Base-by-base conservation (phyloP, 2,888 invertebrate species). In the Syritta pipiens region DNA sequence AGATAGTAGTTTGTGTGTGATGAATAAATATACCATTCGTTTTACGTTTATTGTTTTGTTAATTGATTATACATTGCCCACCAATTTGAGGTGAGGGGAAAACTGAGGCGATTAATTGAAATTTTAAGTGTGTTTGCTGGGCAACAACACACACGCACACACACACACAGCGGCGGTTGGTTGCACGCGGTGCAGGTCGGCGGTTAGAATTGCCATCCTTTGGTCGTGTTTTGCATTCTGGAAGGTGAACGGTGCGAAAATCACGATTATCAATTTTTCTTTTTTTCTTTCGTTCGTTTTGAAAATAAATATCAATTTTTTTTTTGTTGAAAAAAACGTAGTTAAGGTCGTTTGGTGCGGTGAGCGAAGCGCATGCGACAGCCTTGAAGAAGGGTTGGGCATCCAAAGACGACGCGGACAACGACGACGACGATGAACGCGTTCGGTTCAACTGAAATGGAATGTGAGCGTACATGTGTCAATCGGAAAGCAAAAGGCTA, bases 21-120 rank as follows among this genome's bases (percentile, higher is more conserved):
- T 79, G 79, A 79, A 74, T 79, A 79, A 79, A 72, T 60, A 77
- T 79, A 60, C 67, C 60, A 79, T 74, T 79, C 67, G 74, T 62
- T 68, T 79, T 79, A 85, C 85, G 85, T 85, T 85, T 85, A 85
- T 86, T 85, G 85, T 86, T 85, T 84, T 85, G 86, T 86, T 85
- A 85, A 85, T 85, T 85, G 85, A 86, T 85, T 85, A 84, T 81
- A 77, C 60, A 71, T 72, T 77, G 71, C 32, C 59, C n/a, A n/a
- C 65, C 77, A 63, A 76, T 62, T 77, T 63, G 40, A 55, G 24
- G 6, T 35, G 28, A 28, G 51, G 65, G 74, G 79, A 37, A 60
- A 68, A 62, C 44, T 57, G n/a, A n/a, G n/a, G n/a, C 44, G 62
- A 62, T 62, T 74, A 74, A 79, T 79, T 79, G 62, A 79, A 79